phyloP scores from a whole-genome alignment of 2,113 vertebrate species.

The Tetraodon nigroviridis region DNA sequence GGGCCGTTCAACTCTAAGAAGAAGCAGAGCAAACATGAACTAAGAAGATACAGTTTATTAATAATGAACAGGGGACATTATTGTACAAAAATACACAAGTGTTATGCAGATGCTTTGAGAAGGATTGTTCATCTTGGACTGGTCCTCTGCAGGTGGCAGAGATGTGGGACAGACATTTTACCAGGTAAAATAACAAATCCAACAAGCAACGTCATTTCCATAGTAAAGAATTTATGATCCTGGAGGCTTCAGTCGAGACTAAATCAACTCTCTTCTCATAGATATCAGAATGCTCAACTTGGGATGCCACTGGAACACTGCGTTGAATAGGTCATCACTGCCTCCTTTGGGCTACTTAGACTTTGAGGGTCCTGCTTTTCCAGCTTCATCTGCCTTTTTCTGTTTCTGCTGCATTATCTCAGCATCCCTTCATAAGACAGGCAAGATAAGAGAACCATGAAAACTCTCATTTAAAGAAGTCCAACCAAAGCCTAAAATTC shows the following conservation, averaged over 20 bases:
- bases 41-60: slow-evolving; percentile 77
- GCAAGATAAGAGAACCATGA: neutral
- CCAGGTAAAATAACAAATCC: slow-evolving; percentile 52
- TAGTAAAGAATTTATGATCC: slow-evolving; percentile 57
- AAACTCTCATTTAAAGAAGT: too few species aligned
- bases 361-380: slow-evolving; percentile 50
- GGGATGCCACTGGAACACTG: slow-evolving; percentile 34
- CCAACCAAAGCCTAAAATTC: too few species aligned
- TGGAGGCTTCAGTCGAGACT: slow-evolving; percentile 55
- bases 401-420: slow-evolving; percentile 97
- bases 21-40: slow-evolving; percentile 52
- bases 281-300: slow-evolving; percentile 49
- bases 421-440: slow-evolving; percentile 78
- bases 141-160: slow-evolving; percentile 51
- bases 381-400: slow-evolving; percentile 79
- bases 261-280: slow-evolving; percentile 51
- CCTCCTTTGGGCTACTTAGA: slow-evolving; percentile 54
- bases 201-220: slow-evolving; percentile 59
- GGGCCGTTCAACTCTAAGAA: neutral
- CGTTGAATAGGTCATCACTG: slow-evolving; percentile 6
- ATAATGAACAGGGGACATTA: slow-evolving; percentile 62
- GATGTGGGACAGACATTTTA: slow-evolving; percentile 45
- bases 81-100: slow-evolving; percentile 76
- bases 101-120: slow-evolving; percentile 51
- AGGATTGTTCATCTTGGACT: slow-evolving; percentile 39